Percentiles rank a stretch among this genome's conserved stretches.
Conservation (phyloP, 1,140 invertebrate species). For the Drosophila persimilis region DNA sequence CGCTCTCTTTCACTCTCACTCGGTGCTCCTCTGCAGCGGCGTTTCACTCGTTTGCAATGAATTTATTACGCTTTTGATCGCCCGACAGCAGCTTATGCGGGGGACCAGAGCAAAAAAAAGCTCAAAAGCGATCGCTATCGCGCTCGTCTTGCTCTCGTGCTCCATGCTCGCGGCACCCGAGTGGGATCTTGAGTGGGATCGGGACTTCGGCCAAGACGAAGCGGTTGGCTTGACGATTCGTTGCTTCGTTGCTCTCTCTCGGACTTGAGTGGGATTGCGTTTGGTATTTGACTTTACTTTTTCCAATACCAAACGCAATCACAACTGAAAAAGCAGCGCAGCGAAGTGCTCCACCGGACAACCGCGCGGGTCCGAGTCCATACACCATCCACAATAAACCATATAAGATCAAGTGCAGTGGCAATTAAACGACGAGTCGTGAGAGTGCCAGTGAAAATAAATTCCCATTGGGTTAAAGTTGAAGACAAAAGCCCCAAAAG, state of each 20-base stretch:
- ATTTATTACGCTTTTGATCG: constrained; percentile 74
- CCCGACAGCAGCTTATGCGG: constrained; percentile 33
- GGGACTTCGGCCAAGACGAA: constrained; percentile 14
- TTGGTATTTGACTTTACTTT: no score
- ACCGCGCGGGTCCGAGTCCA: constrained; percentile 20
- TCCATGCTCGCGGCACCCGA: constrained; percentile 13
- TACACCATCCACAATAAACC: neutral
- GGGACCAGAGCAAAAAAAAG: constrained; percentile 19
- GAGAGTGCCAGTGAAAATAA: constrained; percentile 52
- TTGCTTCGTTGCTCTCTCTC: constrained; percentile 5
- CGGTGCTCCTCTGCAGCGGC: neutral
- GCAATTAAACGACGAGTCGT: constrained; percentile 3
- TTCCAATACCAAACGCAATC: constrained; percentile 13
- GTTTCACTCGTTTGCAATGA: constrained; percentile 45
- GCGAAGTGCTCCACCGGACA: constrained; percentile 41
- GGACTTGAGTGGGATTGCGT: constrained; percentile 23
- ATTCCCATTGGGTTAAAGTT: constrained; percentile 29
- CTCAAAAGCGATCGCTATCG: constrained; percentile 8
- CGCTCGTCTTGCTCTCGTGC: constrained; percentile 2
- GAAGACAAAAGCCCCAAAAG: neutral
- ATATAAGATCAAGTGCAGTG: constrained; percentile 28
- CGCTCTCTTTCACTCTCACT: constrained; percentile 1
- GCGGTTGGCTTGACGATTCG: constrained; percentile 37
- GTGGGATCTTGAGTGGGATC: constrained; percentile 17
- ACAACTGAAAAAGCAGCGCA: constrained; percentile 59